These are phyloP conservation scores for Amyelois transitella DNA, from an alignment of 1,140 invertebrate species.

Conservation along the genomic window DNA sequence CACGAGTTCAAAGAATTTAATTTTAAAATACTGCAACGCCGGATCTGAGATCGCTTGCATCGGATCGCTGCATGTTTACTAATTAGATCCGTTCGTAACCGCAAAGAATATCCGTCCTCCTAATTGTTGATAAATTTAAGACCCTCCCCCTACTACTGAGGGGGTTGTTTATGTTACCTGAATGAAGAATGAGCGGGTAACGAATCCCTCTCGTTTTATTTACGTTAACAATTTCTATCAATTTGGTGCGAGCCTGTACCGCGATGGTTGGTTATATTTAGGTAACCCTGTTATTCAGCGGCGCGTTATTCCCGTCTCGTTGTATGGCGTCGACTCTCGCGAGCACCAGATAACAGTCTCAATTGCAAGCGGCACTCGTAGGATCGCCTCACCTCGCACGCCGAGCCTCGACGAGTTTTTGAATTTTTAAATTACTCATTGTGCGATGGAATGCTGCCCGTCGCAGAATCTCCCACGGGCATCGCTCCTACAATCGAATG, in stretches of 20 bases:
- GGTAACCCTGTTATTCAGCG: constrained; percentile 31
- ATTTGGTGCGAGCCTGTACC: constrained; percentile 12
- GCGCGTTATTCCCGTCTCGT: constrained; percentile 31
- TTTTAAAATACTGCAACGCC: constrained; percentile 56
- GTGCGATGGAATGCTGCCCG: constrained; percentile 68
- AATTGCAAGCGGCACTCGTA: constrained; percentile 60
- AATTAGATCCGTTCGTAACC: constrained; percentile 31
- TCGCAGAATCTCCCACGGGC: constrained; percentile 34
- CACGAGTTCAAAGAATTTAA: constrained; percentile 66
- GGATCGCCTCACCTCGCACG: constrained; percentile 55
- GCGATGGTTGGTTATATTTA: constrained; percentile 19
- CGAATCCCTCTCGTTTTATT: constrained; percentile 21
- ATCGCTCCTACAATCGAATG: constrained; percentile 38
- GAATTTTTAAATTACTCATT: constrained; percentile 77
- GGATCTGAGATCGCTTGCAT: constrained; percentile 31
- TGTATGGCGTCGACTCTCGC: constrained; percentile 23
- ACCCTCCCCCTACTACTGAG: not conserved
- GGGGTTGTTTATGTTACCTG: constrained; percentile 14
- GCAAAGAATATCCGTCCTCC: not conserved
- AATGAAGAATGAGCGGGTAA: constrained; percentile 25
- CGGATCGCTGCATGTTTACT: constrained; percentile 52
- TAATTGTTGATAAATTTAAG: not conserved
- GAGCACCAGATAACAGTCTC: constrained; percentile 60
- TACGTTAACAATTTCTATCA: constrained; percentile 30
- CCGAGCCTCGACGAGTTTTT: constrained; percentile 70